Conservation (phyloP, 2,797 vertebrate genomes). For the Anguilla anguilla region DNA sequence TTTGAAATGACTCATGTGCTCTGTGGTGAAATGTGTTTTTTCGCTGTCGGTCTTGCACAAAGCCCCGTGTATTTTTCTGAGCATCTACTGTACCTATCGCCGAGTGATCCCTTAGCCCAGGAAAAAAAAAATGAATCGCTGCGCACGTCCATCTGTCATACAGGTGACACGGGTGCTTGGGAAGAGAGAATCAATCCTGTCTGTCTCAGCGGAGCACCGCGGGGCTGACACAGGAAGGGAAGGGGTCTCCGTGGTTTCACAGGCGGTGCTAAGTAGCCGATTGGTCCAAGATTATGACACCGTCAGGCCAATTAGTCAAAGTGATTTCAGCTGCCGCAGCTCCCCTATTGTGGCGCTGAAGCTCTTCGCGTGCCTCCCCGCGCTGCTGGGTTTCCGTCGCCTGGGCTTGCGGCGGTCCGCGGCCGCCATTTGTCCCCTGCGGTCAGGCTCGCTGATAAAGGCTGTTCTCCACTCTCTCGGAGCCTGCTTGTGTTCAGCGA, state of each 20-base stretch:
- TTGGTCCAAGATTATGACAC: constrained; percentile 28
- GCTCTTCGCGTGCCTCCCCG: neutral
- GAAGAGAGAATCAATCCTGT: constrained; percentile 52
- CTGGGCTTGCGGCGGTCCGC: neutral
- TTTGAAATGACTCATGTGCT: neutral
- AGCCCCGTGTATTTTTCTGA: neutral
- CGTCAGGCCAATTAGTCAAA: constrained; percentile 16
- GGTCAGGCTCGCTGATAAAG: neutral
- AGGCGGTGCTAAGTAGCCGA: neutral
- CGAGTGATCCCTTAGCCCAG: constrained; percentile 1
- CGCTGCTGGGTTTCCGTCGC: neutral
- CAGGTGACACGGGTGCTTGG: constrained; percentile 48
- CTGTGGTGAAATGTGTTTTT: neutral
- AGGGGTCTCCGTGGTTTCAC: neutral
- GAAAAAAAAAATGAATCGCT: constrained; percentile 55
- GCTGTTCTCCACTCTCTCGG: neutral
- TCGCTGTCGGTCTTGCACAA: neutral
- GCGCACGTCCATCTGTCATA: constrained; percentile 53
- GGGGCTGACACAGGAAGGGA: neutral
- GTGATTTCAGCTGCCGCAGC: neutral
- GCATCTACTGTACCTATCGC: neutral
- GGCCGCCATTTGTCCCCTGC: neutral
- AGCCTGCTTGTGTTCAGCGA: neutral
- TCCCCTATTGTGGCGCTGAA: neutral
- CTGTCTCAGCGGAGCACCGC: constrained; percentile 32